Conservation (phyloP, 2,888 invertebrate species). For the Pachliopta kotzebuea region DNA sequence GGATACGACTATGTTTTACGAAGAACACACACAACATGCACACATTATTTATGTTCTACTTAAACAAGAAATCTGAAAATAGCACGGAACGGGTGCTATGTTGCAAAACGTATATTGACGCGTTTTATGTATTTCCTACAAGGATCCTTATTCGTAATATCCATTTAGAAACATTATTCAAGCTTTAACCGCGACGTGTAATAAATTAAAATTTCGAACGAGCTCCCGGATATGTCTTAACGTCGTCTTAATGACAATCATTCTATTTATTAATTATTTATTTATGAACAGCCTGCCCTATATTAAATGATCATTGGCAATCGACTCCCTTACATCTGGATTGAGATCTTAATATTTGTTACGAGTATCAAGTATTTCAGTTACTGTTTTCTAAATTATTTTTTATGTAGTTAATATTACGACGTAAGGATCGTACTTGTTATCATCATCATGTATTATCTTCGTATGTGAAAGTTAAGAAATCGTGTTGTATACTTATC, state of each 20-base stretch:
- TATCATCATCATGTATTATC: too few species aligned
- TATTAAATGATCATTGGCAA: conserved; percentile 34
- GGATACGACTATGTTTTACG: conserved; percentile 23
- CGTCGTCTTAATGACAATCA: not conserved
- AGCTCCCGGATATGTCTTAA: conserved; percentile 11
- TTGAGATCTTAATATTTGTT: conserved; percentile 26
- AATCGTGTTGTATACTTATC: not conserved
- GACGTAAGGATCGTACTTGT: too few species aligned
- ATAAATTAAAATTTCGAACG: conserved; percentile 14
- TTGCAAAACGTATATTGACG: conserved; percentile 23
- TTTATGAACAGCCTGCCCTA: conserved; percentile 32
- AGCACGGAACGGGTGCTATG: conserved; percentile 13
- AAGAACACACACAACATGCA: conserved; percentile 19
- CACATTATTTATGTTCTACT: conserved; percentile 29
- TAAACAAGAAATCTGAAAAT: conserved; percentile 35
- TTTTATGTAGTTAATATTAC: too few species aligned
- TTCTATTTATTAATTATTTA: conserved; percentile 31
- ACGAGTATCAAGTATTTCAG: too few species aligned
- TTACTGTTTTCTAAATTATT: too few species aligned
- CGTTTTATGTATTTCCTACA: conserved; percentile 3
- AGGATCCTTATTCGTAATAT: conserved; percentile 13
- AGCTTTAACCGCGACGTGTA: conserved; percentile 9
- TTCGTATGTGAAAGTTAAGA: not conserved
- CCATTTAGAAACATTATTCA: conserved; percentile 10
- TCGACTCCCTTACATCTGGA: conserved; percentile 35